Evolutionary conservation across 1,140 invertebrate species (phyloP), one percentile per base, ranked within the genome.

Genomic region (Hylyphantes graminicola): DNA sequence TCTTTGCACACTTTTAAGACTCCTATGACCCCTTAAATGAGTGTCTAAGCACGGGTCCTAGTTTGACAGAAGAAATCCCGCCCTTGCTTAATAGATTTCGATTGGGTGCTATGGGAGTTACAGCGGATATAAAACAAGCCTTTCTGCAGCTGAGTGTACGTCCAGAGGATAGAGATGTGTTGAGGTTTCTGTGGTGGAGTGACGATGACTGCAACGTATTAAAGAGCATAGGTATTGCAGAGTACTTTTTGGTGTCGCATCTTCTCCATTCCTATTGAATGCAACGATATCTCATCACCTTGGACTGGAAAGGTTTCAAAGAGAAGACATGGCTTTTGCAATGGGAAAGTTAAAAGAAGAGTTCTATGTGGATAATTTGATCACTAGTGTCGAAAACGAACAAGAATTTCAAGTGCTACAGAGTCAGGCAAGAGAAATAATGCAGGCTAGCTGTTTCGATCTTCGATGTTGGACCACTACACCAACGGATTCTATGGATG

Each of bases 71-170:
- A 0, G 9, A 73, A 19, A 73, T 81, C 13, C 67, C 11, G 9
- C 55, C 79, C 13, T n/a, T 64, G 6, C 50, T 81, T 1, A 19
- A 61, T 2, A 72, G 79, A 73, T 81, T 81, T 53, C 54, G 79
- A 21, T 17, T 19, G 19, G 55, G 68, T 72, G 15, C 67, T 15
- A 57, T 64, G 48, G 70, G 59, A 54, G 51, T 83, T 17, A 57
- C 51, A 51, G 59, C 81, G 13, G 59, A 75, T 73, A 17, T 74
- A 0, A 72, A 82, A 51, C 67, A 82, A 15, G 80, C 59, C 13
- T 74, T 82, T 74, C 51, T 82, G 53, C 70, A 82, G 13, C 61
- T 82, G 53, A 19, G 67, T 68, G 13, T 70, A n/a, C 11, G 63
- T n/a, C 0, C 78, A 21, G 61, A 81, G 50, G 78, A 72, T n/a